Conservation (phyloP, 2,888 invertebrate genomes). For the Anagyrus pseudococci region DNA sequence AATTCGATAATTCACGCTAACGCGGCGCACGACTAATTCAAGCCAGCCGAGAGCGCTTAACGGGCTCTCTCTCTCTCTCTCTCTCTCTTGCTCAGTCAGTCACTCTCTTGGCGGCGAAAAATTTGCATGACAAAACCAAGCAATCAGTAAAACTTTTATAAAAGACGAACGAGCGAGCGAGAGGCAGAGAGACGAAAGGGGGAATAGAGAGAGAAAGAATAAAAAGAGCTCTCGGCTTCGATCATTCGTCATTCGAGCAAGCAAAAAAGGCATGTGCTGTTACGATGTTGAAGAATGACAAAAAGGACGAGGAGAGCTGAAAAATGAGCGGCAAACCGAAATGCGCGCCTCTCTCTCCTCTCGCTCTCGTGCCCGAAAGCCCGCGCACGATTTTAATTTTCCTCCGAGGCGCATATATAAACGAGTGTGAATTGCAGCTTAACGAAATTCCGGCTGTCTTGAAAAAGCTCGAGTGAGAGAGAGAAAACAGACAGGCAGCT, state of each 20-base stretch:
- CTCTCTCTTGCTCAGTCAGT: no score
- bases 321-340: background rate
- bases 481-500: no score
- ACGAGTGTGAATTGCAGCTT: no score
- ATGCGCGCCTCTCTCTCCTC: no score
- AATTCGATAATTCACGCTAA: constrained; percentile 27
- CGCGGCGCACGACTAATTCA: constrained; percentile 14
- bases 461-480: no score
- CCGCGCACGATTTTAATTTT: no score
- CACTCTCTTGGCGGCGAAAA: constrained; percentile 27
- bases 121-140: constrained; percentile 29
- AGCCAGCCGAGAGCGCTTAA: constrained; percentile 13
- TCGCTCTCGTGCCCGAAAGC: no score
- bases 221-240: constrained; percentile 9
- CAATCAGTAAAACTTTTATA: constrained; percentile 19
- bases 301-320: background rate
- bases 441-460: no score
- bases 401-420: no score
- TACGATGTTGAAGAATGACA: background rate
- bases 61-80: no score
- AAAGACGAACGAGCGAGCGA: constrained; percentile 3
- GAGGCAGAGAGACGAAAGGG: background rate
- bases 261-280: constrained; percentile 3
- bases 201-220: background rate
- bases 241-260: constrained; percentile 18